Percentiles rank a stretch among this genome's conserved stretches.
These are phyloP conservation scores for Callopanchax toddi DNA, from an alignment of 2,113 vertebrate genomes.

Conservation along the genomic window DNA sequence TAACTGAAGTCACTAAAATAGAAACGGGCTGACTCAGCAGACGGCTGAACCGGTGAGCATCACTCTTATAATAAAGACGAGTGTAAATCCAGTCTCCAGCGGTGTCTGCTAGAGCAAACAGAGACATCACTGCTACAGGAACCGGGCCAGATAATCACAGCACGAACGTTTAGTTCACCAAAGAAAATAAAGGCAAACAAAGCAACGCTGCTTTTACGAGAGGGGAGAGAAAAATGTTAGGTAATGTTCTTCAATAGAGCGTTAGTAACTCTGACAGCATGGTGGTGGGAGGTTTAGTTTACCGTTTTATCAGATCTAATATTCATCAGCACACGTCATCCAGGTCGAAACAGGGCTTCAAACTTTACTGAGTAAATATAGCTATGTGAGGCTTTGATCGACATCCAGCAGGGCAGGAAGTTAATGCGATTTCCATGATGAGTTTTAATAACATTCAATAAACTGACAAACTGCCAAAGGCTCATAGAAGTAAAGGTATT, in stretches of 20 bases:
- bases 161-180: conserved; percentile 69
- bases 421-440: conserved; percentile 58
- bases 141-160: conserved; percentile 63
- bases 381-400: too few species aligned
- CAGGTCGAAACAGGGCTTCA: background rate
- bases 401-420: too few species aligned
- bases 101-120: conserved; percentile 70
- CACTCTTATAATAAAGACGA: conserved; percentile 49
- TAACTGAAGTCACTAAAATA: conserved; percentile 48
- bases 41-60: conserved; percentile 53
- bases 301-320: conserved; percentile 12
- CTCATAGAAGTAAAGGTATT: conserved; percentile 73
- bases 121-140: conserved; percentile 61
- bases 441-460: conserved; percentile 68
- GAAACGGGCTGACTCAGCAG: conserved; percentile 54
- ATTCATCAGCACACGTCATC: conserved; percentile 25
- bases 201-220: conserved; percentile 45
- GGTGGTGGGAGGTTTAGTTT: background rate
- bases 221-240: background rate
- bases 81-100: conserved; percentile 40
- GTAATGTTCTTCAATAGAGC: conserved; percentile 26
- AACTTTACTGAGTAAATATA: background rate
- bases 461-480: conserved; percentile 69
- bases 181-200: conserved; percentile 64
- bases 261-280: conserved; percentile 16